A percentile compares a stretch with the other conserved stretches of the same genome.
These are phyloP conservation scores for Melinopterus prodromus DNA, from an alignment of 2,888 invertebrate species.

Conservation along the genomic window DNA sequence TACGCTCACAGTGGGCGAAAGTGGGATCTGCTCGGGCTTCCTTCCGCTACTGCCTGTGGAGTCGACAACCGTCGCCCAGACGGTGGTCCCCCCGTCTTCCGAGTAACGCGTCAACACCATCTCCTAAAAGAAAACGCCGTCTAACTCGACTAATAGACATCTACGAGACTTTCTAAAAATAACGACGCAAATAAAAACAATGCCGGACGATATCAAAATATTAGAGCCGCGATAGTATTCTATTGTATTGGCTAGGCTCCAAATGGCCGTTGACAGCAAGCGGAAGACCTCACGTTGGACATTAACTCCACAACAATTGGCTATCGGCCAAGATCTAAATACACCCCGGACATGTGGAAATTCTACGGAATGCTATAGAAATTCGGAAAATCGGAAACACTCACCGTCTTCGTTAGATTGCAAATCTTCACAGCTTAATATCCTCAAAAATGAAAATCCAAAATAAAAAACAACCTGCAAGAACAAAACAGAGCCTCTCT, in stretches of 20 bases:
- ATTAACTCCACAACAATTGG: slow-evolving; percentile 42
- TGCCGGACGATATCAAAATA: background rate
- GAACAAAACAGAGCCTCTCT: slow-evolving; percentile 5
- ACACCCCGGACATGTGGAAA: slow-evolving; percentile 52
- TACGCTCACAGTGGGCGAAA: slow-evolving; percentile 60
- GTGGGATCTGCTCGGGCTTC: slow-evolving; percentile 49
- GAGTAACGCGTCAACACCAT: slow-evolving; percentile 59
- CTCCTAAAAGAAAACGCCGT: slow-evolving; percentile 50
- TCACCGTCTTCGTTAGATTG: slow-evolving; percentile 51
- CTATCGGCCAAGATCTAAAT: slow-evolving; percentile 53
- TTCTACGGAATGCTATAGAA: slow-evolving; percentile 33
- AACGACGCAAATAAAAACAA: background rate
- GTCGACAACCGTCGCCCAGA: slow-evolving; percentile 54
- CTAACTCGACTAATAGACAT: background rate
- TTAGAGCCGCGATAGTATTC: background rate
- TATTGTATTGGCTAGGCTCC: background rate
- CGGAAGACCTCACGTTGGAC: slow-evolving; percentile 37
- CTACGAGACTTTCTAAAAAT: background rate
- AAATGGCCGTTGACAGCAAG: background rate
- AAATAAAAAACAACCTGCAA: slow-evolving; percentile 40
- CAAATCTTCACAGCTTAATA: slow-evolving; percentile 49
- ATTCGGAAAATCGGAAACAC: slow-evolving; percentile 39
- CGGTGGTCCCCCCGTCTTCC: slow-evolving; percentile 56
- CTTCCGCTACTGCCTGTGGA: slow-evolving; percentile 40
- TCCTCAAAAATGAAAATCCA: slow-evolving; percentile 41